These are phyloP conservation scores for Diplazon laetatorius DNA, from an alignment of 2,888 invertebrate genomes.

Conservation along the genomic window DNA sequence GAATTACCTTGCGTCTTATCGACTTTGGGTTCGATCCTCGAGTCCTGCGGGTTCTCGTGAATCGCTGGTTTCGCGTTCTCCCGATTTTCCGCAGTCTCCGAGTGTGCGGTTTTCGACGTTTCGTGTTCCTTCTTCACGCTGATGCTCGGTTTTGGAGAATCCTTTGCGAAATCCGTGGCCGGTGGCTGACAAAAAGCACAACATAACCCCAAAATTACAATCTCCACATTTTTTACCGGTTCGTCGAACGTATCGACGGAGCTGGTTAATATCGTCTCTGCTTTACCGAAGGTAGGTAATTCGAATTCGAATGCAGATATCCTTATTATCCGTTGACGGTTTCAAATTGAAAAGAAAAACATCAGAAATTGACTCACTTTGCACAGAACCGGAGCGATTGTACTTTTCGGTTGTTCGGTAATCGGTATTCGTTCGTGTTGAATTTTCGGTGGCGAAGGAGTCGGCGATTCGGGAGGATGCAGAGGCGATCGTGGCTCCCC, in stretches of 20 bases:
- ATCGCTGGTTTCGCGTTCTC: slow-evolving; percentile 36
- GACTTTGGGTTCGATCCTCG: slow-evolving; percentile 38
- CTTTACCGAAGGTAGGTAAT: too few species aligned
- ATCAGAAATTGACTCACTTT: slow-evolving; percentile 49
- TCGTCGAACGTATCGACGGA: too few species aligned
- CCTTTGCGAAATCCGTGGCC: slow-evolving; percentile 25
- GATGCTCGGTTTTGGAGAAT: slow-evolving; percentile 23
- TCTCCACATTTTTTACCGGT: too few species aligned
- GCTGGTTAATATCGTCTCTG: too few species aligned
- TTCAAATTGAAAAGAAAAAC: too few species aligned
- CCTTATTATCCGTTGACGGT: not conserved
- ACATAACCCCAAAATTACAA: too few species aligned
- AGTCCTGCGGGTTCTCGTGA: slow-evolving; percentile 27
- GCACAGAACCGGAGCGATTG: slow-evolving; percentile 55
- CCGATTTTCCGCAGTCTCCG: slow-evolving; percentile 31
- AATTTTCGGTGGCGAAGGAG: slow-evolving; percentile 56
- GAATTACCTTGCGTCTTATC: slow-evolving; percentile 54
- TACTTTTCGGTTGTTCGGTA: slow-evolving; percentile 57
- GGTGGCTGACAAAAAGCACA: slow-evolving; percentile 38
- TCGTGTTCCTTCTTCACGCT: slow-evolving; percentile 60
- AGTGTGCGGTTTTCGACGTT: slow-evolving; percentile 47
- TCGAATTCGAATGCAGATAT: too few species aligned
- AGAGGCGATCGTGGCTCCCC: slow-evolving; percentile 66
- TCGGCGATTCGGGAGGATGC: slow-evolving; percentile 48
- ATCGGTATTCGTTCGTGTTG: slow-evolving; percentile 39